phyloP scores from a whole-genome alignment of 64 coral and sea anemone species.

The Acropora yongei region DNA sequence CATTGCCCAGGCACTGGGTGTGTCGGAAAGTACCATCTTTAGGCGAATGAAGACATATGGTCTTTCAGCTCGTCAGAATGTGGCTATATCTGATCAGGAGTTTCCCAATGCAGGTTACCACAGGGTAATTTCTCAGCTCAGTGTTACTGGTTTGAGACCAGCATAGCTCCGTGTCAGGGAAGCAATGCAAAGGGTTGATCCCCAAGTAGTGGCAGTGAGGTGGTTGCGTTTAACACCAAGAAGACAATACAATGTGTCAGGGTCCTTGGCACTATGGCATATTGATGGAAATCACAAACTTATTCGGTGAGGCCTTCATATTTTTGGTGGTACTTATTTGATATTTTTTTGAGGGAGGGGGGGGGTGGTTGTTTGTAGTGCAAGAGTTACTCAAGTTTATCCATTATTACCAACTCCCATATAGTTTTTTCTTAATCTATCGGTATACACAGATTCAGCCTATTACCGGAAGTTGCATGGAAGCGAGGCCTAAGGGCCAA shows the following conservation, averaged over 20 bases:
- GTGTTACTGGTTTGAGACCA: conserved; percentile 30
- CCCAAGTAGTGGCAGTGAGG: conserved; percentile 53
- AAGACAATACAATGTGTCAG: conserved; percentile 56
- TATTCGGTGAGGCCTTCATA: conserved; percentile 43
- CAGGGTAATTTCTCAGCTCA: conserved; percentile 37
- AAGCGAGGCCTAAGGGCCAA: too few relatives aligned
- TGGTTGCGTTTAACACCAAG: conserved; percentile 66
- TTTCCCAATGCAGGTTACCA: conserved; percentile 48
- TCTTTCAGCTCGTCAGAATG: conserved; percentile 29
- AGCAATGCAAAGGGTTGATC: conserved; percentile 51
- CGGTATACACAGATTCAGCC: too few relatives aligned
- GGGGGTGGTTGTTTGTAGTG: too few relatives aligned
- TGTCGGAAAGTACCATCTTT: conserved; percentile 39
- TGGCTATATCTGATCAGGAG: conserved; percentile 30
- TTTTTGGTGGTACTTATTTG: too few relatives aligned
- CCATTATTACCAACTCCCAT: too few relatives aligned
- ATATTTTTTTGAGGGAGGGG: too few relatives aligned
- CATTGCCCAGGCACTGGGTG: conserved; percentile 28
- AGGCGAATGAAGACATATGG: conserved; percentile 48
- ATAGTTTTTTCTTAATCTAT: too few relatives aligned
- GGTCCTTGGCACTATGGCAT: conserved; percentile 27
- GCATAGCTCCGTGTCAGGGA: conserved; percentile 45
- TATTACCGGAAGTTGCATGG: too few relatives aligned
- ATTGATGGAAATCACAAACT: not conserved
- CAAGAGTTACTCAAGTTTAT: too few relatives aligned